Conservation (phyloP, 2,888 invertebrate species). For the Eubasilissa splendida region DNA sequence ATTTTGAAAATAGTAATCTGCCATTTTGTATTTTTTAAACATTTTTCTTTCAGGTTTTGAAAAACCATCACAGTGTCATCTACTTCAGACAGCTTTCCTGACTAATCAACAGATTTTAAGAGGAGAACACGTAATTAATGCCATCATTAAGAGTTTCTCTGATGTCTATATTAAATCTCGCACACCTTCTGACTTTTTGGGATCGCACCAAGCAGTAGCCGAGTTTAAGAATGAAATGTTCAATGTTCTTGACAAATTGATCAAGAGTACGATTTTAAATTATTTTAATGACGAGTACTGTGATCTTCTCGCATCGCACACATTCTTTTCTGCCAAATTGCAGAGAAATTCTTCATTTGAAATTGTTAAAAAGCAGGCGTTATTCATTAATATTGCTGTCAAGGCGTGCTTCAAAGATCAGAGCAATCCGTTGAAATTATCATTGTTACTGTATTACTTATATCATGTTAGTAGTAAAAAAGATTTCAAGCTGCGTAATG, state of each 20-base stretch:
- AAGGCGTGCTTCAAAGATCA: background rate
- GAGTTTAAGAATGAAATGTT: slow-evolving; percentile 71
- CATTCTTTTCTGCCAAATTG: slow-evolving; percentile 68
- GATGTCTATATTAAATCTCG: slow-evolving; percentile 79
- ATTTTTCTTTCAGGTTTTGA: slow-evolving; percentile 66
- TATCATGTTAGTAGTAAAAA: slow-evolving; percentile 64
- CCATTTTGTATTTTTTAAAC: background rate
- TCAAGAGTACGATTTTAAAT: slow-evolving; percentile 53
- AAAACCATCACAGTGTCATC: slow-evolving; percentile 75
- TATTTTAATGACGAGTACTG: background rate
- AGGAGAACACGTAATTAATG: slow-evolving; percentile 72
- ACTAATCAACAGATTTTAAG: slow-evolving; percentile 77
- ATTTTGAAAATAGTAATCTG: background rate
- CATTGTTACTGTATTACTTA: slow-evolving; percentile 64
- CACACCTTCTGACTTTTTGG: slow-evolving; percentile 64
- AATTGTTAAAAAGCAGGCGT: slow-evolving; percentile 73
- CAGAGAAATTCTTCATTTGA: slow-evolving; percentile 70
- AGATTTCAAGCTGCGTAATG: slow-evolving; percentile 63
- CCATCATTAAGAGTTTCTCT: slow-evolving; percentile 74
- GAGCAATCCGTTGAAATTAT: slow-evolving; percentile 46
- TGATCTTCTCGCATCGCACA: slow-evolving; percentile 61
- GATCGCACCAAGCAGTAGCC: slow-evolving; percentile 66
- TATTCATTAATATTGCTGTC: slow-evolving; percentile 62
- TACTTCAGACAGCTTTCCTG: slow-evolving; percentile 78
- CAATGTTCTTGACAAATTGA: slow-evolving; percentile 62